Evolutionary conservation across 2,888 invertebrate species (phyloP).

Genomic region (Orchesella flavescens): DNA sequence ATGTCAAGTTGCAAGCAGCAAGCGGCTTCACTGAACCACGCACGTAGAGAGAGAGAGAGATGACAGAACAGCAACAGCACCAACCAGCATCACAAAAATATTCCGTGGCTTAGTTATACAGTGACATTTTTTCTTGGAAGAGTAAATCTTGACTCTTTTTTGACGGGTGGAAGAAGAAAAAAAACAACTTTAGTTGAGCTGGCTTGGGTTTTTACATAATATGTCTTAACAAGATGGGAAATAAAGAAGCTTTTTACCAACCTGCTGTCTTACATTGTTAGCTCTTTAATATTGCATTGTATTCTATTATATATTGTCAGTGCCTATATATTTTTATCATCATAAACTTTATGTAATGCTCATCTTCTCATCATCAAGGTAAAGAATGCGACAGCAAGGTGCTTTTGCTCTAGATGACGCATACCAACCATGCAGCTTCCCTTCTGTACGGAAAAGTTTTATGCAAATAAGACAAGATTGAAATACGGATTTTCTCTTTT

Average conservation of each 20-base stretch:
- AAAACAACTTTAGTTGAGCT: slow-evolving; percentile 28
- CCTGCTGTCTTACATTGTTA: slow-evolving; percentile 26
- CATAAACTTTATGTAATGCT: not conserved
- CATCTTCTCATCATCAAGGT: slow-evolving; percentile 19
- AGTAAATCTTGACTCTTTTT: slow-evolving; percentile 35
- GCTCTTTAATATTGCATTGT: slow-evolving; percentile 2
- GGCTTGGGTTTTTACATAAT: slow-evolving; percentile 21
- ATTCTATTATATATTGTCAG: too few relatives aligned
- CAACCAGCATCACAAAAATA: slow-evolving; percentile 29
- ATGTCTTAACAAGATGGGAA: slow-evolving; percentile 42
- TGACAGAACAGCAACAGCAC: not conserved
- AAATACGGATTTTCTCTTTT: slow-evolving; percentile 46
- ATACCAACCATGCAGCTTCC: slow-evolving; percentile 8
- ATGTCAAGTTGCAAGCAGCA: slow-evolving; percentile 56
- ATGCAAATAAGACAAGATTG: slow-evolving; percentile 44
- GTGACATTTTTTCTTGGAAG: slow-evolving; percentile 62
- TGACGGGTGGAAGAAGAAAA: slow-evolving; percentile 34
- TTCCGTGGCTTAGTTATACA: slow-evolving; percentile 58
- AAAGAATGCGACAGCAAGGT: slow-evolving; percentile 11
- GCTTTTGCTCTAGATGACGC: not conserved
- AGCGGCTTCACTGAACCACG: slow-evolving; percentile 63
- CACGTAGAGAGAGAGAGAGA: slow-evolving; percentile 26
- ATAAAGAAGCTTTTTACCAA: slow-evolving; percentile 22
- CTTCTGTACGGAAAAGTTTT: slow-evolving; percentile 29
- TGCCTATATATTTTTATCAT: slow-evolving; percentile 14